Evolutionary conservation across 2,797 vertebrate species (phyloP).

Genomic region (Botia kubotai): DNA sequence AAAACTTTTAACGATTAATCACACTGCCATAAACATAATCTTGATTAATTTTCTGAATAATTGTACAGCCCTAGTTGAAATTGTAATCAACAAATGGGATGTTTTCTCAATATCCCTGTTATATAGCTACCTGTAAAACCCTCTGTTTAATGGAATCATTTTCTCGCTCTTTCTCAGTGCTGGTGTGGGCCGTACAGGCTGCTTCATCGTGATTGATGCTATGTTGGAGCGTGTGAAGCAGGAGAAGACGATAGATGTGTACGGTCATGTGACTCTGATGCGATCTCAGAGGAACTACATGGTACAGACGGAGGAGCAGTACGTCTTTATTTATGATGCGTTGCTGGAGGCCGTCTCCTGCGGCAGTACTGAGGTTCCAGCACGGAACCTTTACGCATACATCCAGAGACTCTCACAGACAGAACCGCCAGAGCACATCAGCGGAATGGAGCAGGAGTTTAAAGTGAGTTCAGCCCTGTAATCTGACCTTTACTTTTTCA

Average conservation of each 20-base stretch:
- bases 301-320: slow-evolving; percentile 99
- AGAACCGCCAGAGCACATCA: slow-evolving; percentile 94
- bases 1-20: no score
- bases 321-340: slow-evolving; percentile 97
- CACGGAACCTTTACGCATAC: slow-evolving; percentile 96
- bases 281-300: slow-evolving; percentile 99
- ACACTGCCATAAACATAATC: no score
- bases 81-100: no score
- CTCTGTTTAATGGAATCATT: neutral
- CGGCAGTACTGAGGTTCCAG: slow-evolving; percentile 98
- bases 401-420: slow-evolving; percentile 98
- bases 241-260: slow-evolving; percentile 96
- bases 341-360: slow-evolving; percentile 96
- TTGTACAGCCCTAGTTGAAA: no score
- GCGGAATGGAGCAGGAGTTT: slow-evolving; percentile 98
- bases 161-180: slow-evolving; percentile 76
- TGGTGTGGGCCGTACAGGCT: slow-evolving; percentile 96
- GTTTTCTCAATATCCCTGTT: no score
- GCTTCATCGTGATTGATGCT: slow-evolving; percentile 98
- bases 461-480: slow-evolving; percentile 91
- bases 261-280: slow-evolving; percentile 98
- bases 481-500: no score
- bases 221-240: slow-evolving; percentile 98
- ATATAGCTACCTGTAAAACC: no score
- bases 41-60: no score